Base-by-base conservation (phyloP, 1,140 invertebrate species). In the Campoletis sonorensis region DNA sequence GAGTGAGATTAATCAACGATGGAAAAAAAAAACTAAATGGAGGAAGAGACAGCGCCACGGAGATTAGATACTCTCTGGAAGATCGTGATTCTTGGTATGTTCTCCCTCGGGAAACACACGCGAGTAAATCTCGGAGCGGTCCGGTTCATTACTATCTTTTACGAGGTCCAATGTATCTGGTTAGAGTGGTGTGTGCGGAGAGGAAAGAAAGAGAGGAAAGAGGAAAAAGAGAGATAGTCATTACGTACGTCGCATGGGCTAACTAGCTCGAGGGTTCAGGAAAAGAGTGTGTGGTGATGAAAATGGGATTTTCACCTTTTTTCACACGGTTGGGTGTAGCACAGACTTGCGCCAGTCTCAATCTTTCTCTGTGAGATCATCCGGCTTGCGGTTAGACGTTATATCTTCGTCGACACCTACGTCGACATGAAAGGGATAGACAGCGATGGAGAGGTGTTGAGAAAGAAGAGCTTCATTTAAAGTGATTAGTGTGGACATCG, bases 291-390 rank as follows among this genome's bases (percentile, higher is more conserved):
- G 37, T 33, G 76, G 51, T 33, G 45, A 51, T 30, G 33, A 54
- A 61, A 78, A 64, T 67, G 61, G 58, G 76, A 33, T 78, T 78
- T 78, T 67, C 76, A 78, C 76, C 61, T 78, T 78, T 78, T 78
- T 70, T 78, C 76, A 78, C 76, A 45, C 37, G 76, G 76, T 49
- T 51, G 33, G 26, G 37, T 27, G 51, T 23, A 49, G 49, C 15
- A 70, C 13, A 33, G 67, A 70, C 67, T n/a, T 15, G 30, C 27
- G 67, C 61, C 61, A 10, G 61, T 21, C 30, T 37, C 30, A 4
- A 11, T 54, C 45, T 18, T 30, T 33, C 40, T 23, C 27, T 67
- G 76, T 45, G 16, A 7, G 37, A 49, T 67, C 27, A 61, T 77
- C 76, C 58, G 58, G n/a, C 15, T 26, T 27, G 18, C 23, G 58